Evolutionary conservation across 2,113 vertebrate species (phyloP).

Genomic region (Epinephelus lanceolatus): DNA sequence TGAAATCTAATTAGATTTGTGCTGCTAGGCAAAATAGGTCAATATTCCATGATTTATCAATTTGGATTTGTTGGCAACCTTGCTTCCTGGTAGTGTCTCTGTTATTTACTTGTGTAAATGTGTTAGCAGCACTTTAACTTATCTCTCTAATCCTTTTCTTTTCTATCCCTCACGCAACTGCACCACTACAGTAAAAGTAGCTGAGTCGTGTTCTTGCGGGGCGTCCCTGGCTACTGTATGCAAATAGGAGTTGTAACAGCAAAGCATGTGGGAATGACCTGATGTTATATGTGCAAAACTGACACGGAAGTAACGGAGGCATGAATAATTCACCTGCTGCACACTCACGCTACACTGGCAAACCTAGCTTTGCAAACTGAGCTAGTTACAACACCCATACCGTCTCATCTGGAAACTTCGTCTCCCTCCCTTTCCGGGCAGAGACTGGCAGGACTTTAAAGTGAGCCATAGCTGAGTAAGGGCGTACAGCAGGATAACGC

Average conservation of each 20-base stretch:
- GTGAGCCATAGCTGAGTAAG: background rate
- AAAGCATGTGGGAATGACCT: conserved; percentile 9
- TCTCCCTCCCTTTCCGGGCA: background rate
- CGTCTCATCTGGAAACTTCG: conserved; percentile 32
- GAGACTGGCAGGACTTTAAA: conserved; percentile 15
- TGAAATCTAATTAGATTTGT: conserved; percentile 18
- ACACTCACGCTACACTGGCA: conserved; percentile 22
- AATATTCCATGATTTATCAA: background rate
- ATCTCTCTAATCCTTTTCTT: conserved; percentile 30
- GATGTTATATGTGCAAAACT: conserved; percentile 35
- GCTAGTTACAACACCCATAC: background rate
- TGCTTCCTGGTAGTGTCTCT: background rate
- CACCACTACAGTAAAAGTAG: conserved; percentile 27
- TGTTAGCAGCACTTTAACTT: background rate
- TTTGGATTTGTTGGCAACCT: background rate
- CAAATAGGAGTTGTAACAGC: conserved; percentile 20
- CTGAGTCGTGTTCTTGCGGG: background rate
- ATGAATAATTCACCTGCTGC: conserved; percentile 67
- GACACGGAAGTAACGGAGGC: conserved; percentile 29
- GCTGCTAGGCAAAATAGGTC: conserved; percentile 11
- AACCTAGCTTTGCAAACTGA: conserved; percentile 22
- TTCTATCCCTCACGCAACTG: conserved; percentile 16
- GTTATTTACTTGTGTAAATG: background rate
- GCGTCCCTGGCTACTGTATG: conserved; percentile 4
- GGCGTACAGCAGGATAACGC: background rate